phyloP scores from a whole-genome alignment of 2,888 invertebrate genomes.

The Scelioninae gen. 1 region DNA sequence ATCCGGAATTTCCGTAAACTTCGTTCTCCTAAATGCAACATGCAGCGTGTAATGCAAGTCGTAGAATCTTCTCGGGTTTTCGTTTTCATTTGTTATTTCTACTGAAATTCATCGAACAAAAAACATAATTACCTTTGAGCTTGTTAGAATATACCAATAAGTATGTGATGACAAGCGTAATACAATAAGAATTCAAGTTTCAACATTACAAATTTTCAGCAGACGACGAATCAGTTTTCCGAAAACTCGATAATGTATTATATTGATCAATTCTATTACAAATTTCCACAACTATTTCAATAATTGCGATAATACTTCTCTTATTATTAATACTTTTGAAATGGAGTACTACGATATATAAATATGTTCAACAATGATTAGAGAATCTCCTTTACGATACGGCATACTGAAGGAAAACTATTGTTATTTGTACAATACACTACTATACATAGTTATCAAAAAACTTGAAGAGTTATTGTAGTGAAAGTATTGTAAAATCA shows the following conservation, averaged over 20 bases:
- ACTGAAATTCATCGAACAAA: constrained; percentile 41
- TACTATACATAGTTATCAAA: constrained; percentile 22
- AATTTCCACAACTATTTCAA: constrained; percentile 3
- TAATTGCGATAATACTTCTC: not conserved
- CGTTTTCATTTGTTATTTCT: constrained; percentile 50
- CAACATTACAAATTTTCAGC: constrained; percentile 8
- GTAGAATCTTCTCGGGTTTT: constrained; percentile 47
- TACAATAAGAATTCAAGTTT: constrained; percentile 10
- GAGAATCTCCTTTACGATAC: constrained; percentile 36
- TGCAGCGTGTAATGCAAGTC: constrained; percentile 40
- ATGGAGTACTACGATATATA: constrained; percentile 6
- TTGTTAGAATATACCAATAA: constrained; percentile 26
- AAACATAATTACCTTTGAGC: constrained; percentile 23
- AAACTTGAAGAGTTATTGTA: constrained; percentile 43
- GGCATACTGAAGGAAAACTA: constrained; percentile 37
- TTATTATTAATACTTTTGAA: constrained; percentile 28
- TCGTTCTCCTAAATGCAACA: constrained; percentile 37
- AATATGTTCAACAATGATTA: constrained; percentile 26
- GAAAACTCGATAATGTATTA: constrained; percentile 3
- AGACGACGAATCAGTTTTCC: constrained; percentile 10
- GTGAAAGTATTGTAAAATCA: constrained; percentile 35
- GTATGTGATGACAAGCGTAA: constrained; percentile 15
- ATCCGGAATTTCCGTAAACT: constrained; percentile 55
- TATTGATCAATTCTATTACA: not conserved
- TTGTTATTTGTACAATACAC: constrained; percentile 37